Evolutionary conservation across 1,140 invertebrate species (phyloP).

Genomic region (Zaprionus nigranus): DNA sequence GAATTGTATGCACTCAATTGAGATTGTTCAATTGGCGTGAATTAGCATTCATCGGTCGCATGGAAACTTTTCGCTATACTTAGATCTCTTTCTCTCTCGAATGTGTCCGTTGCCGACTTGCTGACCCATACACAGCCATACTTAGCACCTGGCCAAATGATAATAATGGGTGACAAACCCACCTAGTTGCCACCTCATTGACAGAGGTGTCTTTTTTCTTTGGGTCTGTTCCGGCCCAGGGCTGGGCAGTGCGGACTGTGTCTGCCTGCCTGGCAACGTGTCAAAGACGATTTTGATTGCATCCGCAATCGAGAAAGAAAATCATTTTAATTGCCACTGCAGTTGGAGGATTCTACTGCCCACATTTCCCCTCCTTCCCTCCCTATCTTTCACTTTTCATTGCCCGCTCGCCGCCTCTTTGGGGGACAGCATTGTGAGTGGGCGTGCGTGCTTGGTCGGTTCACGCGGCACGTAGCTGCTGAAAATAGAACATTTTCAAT

Average conservation of each 20-base stretch:
- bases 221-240: constrained; percentile 9
- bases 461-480: constrained; percentile 41
- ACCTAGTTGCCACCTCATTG: constrained; percentile 33
- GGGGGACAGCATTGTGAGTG: constrained; percentile 7
- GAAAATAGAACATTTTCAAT: constrained; percentile 46
- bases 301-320: constrained; percentile 40
- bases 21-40: constrained; percentile 39
- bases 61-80: constrained; percentile 43
- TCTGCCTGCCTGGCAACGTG: constrained; percentile 53
- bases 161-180: constrained; percentile 17
- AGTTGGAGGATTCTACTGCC: not conserved
- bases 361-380: not conserved
- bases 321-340: constrained; percentile 49
- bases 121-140: constrained; percentile 5
- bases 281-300: constrained; percentile 59
- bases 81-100: not conserved
- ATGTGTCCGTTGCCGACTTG: not conserved
- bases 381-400: not conserved
- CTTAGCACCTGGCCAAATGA: constrained; percentile 22
- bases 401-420: not conserved
- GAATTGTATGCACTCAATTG: constrained; percentile 54
- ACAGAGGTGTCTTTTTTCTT: constrained; percentile 12
- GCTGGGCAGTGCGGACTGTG: not conserved
- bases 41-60: constrained; percentile 34
- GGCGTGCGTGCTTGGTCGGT: constrained; percentile 33